Evolutionary conservation across 2,797 vertebrate species (phyloP).

Genomic region (Poliocrania exsul): DNA sequence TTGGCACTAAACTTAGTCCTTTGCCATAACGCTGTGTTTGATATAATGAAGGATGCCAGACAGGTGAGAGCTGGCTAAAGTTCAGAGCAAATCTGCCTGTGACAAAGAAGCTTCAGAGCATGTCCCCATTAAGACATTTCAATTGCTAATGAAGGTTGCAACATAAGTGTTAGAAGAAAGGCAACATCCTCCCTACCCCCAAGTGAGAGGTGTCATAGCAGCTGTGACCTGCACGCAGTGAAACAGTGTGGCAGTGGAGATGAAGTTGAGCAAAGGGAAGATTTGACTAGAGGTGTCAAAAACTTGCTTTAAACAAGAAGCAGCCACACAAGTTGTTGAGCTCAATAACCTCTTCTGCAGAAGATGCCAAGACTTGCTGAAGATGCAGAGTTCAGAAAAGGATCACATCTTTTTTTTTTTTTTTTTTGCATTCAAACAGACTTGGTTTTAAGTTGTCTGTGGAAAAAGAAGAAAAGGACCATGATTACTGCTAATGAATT

Average conservation of each 20-base stretch:
- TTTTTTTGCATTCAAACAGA: not conserved
- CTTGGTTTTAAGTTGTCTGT: not conserved
- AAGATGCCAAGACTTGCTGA: not conserved
- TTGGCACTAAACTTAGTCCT: not conserved
- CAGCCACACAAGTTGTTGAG: not conserved
- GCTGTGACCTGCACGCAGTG: not conserved
- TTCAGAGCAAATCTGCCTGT: not conserved
- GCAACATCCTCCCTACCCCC: not conserved
- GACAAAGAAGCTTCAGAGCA: not conserved
- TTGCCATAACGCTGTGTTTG: not conserved
- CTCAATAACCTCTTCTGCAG: not conserved
- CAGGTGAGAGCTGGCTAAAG: not conserved
- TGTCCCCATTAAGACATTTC: not conserved
- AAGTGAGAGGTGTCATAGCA: not conserved
- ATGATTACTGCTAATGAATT: slow-evolving; percentile 34
- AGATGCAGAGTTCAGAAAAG: not conserved
- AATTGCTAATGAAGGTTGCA: not conserved
- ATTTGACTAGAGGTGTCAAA: not conserved
- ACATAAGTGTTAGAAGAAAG: not conserved
- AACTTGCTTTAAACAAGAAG: not conserved
- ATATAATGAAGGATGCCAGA: not conserved
- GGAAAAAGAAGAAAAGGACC: not conserved
- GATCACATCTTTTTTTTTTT: not conserved
- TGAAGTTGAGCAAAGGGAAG: not conserved
- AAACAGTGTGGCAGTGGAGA: not conserved